Conservation (phyloP, 2,113 vertebrate genomes). For the human (Homo sapiens) region DNA sequence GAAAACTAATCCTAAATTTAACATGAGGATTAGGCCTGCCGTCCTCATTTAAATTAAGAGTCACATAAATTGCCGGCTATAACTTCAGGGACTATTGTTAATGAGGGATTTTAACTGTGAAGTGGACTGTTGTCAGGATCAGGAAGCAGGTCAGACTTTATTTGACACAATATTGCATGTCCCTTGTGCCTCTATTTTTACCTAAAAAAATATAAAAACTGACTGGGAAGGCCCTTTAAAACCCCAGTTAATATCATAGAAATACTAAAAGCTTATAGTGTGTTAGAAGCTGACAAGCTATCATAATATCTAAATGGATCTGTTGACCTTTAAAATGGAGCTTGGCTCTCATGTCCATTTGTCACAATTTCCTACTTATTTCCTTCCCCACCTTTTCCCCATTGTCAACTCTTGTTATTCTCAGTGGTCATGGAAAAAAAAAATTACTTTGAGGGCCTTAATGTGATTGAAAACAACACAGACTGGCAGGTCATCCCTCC, state of each 20-base stretch:
- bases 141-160: background rate
- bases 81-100: background rate
- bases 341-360: slow-evolving; percentile 38
- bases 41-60: background rate
- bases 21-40: background rate
- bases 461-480: slow-evolving; percentile 78
- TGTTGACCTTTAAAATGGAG: slow-evolving; percentile 62
- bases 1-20: slow-evolving; percentile 44
- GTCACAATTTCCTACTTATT: slow-evolving; percentile 80
- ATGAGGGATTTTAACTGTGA: background rate
- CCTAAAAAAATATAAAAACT: slow-evolving; percentile 17
- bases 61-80: background rate
- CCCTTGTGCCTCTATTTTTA: slow-evolving; percentile 10
- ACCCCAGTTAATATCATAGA: slow-evolving; percentile 24
- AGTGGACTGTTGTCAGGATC: background rate
- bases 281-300: slow-evolving; percentile 41
- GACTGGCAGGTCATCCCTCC: slow-evolving; percentile 54
- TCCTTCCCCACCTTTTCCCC: slow-evolving; percentile 79
- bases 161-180: background rate
- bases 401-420: slow-evolving; percentile 84
- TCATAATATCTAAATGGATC: slow-evolving; percentile 58
- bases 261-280: slow-evolving; percentile 24
- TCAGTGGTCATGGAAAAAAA: slow-evolving; percentile 77
- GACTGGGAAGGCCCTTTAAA: slow-evolving; percentile 19
- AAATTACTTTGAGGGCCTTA: slow-evolving; percentile 76